phyloP scores from a whole-genome alignment of 2,888 invertebrate genomes.

The Caenorhabditis macrosperma region DNA sequence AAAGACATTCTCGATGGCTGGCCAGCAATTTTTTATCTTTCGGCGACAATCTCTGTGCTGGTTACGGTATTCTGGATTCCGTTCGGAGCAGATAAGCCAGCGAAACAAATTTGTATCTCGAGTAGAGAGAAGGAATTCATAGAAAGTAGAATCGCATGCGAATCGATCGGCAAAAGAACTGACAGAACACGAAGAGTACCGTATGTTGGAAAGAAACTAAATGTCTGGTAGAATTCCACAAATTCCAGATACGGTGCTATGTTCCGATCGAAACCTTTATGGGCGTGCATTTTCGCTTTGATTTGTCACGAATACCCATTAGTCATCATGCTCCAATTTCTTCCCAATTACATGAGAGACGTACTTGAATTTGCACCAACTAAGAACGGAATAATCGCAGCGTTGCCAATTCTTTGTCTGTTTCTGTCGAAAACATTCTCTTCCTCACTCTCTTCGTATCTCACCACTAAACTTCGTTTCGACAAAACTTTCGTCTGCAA shows the following conservation, averaged over 20 bases:
- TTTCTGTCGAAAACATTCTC: slow-evolving; percentile 77
- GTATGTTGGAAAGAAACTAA: slow-evolving; percentile 29
- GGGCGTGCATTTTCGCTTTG: slow-evolving; percentile 76
- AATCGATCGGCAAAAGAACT: slow-evolving; percentile 77
- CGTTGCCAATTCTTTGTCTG: slow-evolving; percentile 76
- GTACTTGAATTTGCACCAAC: slow-evolving; percentile 79
- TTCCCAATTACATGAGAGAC: slow-evolving; percentile 79
- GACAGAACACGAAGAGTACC: slow-evolving; percentile 73
- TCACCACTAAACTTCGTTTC: slow-evolving; percentile 68
- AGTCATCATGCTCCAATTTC: slow-evolving; percentile 78
- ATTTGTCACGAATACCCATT: slow-evolving; percentile 75
- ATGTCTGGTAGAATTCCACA: too few relatives aligned
- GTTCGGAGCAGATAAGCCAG: slow-evolving; percentile 78
- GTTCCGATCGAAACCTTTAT: slow-evolving; percentile 73
- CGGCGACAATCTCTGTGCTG: slow-evolving; percentile 71
- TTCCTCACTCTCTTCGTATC: slow-evolving; percentile 75
- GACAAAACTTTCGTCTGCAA: slow-evolving; percentile 76
- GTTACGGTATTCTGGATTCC: slow-evolving; percentile 78
- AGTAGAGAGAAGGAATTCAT: slow-evolving; percentile 75
- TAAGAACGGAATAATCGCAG: slow-evolving; percentile 73
- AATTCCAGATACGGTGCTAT: slow-evolving; percentile 71
- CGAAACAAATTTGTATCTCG: slow-evolving; percentile 78
- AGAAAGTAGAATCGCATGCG: slow-evolving; percentile 79
- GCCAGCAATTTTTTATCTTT: slow-evolving; percentile 78
- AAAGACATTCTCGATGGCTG: slow-evolving; percentile 77